Evolutionary conservation across 2,113 vertebrate species (phyloP).

Genomic region (Seriola rivoliana): DNA sequence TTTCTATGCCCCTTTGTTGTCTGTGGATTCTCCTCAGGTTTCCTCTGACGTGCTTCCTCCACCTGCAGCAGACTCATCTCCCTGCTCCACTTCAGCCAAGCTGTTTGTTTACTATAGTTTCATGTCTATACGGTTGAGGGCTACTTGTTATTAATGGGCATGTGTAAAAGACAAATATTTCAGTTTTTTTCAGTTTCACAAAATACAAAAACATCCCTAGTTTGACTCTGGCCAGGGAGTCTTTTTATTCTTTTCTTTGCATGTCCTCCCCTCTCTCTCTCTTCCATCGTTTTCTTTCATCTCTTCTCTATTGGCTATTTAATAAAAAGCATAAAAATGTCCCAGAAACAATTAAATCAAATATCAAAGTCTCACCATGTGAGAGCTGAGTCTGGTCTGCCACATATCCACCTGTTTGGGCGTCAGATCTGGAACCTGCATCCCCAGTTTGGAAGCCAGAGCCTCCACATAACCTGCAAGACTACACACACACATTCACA

Average conservation of each 20-base stretch:
- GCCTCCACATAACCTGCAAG: constrained; percentile 97
- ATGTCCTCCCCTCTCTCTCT: neutral
- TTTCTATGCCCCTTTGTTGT: neutral
- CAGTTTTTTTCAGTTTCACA: too few relatives aligned
- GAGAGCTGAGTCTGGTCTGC: constrained; percentile 94
- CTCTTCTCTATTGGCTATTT: neutral
- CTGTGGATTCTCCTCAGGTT: neutral
- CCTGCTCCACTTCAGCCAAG: neutral
- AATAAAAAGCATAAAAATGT: neutral
- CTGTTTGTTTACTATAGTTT: neutral
- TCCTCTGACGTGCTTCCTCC: neutral
- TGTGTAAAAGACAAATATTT: too few relatives aligned
- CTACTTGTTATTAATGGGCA: too few relatives aligned
- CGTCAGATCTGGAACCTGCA: constrained; percentile 93
- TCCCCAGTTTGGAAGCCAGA: constrained; percentile 91
- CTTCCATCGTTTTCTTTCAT: neutral
- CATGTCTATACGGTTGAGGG: neutral
- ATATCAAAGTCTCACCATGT: constrained; percentile 86
- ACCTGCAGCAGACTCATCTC: neutral
- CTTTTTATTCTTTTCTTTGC: neutral
- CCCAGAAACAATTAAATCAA: neutral
- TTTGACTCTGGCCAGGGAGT: too few relatives aligned
- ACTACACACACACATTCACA: constrained; percentile 73
- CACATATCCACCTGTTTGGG: constrained; percentile 98
- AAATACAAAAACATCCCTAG: neutral